phyloP scores from a whole-genome alignment of 2,888 invertebrate genomes.

The Rhyacophila evoluta region DNA sequence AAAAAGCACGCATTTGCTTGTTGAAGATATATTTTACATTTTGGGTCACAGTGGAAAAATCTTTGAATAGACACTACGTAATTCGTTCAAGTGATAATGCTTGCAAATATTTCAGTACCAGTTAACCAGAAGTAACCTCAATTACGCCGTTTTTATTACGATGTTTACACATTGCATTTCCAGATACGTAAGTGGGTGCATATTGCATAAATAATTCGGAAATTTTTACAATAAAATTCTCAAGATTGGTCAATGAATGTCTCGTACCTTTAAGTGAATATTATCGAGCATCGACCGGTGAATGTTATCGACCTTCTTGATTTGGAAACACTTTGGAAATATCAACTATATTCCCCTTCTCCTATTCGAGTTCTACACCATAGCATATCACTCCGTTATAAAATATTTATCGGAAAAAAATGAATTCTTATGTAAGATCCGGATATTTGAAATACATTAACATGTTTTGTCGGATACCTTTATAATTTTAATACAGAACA shows the following conservation, averaged over 20 bases:
- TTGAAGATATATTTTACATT: neutral
- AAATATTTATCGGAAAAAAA: neutral
- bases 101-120: neutral
- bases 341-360: neutral
- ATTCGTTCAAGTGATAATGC: constrained; percentile 8
- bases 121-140: constrained; percentile 1
- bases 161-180: neutral
- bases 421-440: too few relatives aligned
- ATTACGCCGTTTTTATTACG: neutral
- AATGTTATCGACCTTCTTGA: constrained; percentile 38
- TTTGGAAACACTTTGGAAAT: neutral
- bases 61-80: neutral
- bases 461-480: too few relatives aligned
- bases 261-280: neutral
- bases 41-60: constrained; percentile 10
- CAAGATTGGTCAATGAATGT: too few relatives aligned
- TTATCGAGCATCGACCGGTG: constrained; percentile 20
- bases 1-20: too few relatives aligned
- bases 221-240: neutral
- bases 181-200: too few relatives aligned
- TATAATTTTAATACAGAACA: too few relatives aligned
- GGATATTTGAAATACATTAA: too few relatives aligned
- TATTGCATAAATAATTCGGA: neutral
- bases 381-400: neutral
- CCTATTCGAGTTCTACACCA: neutral